Percentiles rank a stretch among this genome's conserved stretches.
These are phyloP conservation scores for Drosophila emarginata DNA, from an alignment of 2,888 invertebrate species.

Conservation along the genomic window DNA sequence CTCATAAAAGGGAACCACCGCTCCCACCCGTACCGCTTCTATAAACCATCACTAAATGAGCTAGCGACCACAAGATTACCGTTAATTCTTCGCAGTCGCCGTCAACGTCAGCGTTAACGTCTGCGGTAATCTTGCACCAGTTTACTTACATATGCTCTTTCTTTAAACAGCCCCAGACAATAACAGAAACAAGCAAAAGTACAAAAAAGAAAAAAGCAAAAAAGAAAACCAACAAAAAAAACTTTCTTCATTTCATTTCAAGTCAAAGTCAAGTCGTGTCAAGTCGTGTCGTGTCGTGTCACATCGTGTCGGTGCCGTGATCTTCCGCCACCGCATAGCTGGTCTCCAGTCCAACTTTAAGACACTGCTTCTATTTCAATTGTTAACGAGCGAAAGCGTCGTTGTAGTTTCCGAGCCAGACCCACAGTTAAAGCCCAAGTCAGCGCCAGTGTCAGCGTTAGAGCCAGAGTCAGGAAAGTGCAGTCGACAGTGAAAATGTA, in stretches of 20 bases:
- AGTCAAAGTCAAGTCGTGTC: slow-evolving; percentile 56
- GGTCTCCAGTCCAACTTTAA: slow-evolving; percentile 57
- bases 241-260: slow-evolving; percentile 66
- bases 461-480: slow-evolving; percentile 64
- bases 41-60: slow-evolving; percentile 53
- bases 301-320: slow-evolving; percentile 56
- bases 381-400: slow-evolving; percentile 81
- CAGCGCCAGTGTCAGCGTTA: slow-evolving; percentile 44
- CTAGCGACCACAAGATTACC: slow-evolving; percentile 49
- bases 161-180: slow-evolving; percentile 8
- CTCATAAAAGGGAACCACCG: slow-evolving; percentile 64
- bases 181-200: slow-evolving; percentile 15
- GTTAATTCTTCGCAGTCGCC: slow-evolving; percentile 56
- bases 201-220: not conserved
- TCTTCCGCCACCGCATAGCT: slow-evolving; percentile 52
- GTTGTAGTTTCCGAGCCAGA: slow-evolving; percentile 52
- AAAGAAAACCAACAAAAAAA: slow-evolving; percentile 27
- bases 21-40: slow-evolving; percentile 3
- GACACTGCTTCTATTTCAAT: slow-evolving; percentile 73
- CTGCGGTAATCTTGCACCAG: slow-evolving; percentile 46
- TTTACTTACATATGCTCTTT: slow-evolving; percentile 34
- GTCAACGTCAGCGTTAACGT: slow-evolving; percentile 29
- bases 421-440: not conserved
- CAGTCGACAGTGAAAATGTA: slow-evolving; percentile 74
- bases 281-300: slow-evolving; percentile 49